Evolutionary conservation across 2,113 vertebrate genomes (phyloP).

Genomic region (Carettochelys insculpta): DNA sequence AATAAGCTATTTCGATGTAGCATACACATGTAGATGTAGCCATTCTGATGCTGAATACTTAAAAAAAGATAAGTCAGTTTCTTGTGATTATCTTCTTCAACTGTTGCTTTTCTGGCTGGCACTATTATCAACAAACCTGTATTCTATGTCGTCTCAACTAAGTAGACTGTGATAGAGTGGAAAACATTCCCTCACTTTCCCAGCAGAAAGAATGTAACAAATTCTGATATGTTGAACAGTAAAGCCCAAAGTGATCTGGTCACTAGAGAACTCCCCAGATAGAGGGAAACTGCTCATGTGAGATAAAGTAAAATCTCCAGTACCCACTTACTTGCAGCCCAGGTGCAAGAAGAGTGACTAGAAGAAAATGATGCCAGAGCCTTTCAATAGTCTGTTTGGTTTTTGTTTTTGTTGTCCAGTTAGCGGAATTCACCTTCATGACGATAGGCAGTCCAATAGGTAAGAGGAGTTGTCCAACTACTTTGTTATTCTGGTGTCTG

Average conservation of each 20-base stretch:
- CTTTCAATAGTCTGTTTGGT: not conserved
- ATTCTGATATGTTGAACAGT: not conserved
- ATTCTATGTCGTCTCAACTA: not conserved
- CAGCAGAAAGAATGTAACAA: not conserved
- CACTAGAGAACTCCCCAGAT: not conserved
- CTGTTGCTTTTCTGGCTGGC: not conserved
- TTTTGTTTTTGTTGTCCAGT: not conserved
- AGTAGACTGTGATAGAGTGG: not conserved
- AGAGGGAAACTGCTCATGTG: not conserved
- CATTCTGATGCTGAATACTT: not conserved
- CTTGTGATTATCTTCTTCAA: not conserved
- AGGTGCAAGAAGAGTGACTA: not conserved
- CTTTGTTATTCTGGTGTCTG: not conserved
- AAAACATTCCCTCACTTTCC: not conserved
- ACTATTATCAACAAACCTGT: not conserved
- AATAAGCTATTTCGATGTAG: too few species aligned
- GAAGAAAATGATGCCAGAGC: not conserved
- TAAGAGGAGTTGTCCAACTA: not conserved
- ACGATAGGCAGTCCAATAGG: rapidly evolving
- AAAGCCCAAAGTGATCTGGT: not conserved
- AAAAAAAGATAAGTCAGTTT: not conserved
- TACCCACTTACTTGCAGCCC: not conserved
- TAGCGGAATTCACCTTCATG: not conserved
- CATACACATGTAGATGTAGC: too few species aligned
- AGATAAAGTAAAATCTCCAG: not conserved